Conservation (phyloP, 1,140 invertebrate genomes). For the Formica exsecta region DNA sequence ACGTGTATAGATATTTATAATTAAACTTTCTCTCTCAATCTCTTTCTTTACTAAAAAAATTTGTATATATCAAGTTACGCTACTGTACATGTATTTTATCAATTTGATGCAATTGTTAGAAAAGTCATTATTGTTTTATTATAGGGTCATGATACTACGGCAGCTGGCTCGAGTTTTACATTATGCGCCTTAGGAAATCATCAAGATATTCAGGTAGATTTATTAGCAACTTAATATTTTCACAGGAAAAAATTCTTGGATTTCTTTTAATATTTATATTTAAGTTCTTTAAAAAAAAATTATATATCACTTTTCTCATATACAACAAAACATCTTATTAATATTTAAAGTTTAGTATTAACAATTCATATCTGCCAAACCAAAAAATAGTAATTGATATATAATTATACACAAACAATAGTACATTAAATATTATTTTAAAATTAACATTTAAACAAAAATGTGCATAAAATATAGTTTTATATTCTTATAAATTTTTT, state of each 20-base stretch:
- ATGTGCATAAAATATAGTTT: too few relatives aligned
- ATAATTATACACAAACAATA: too few relatives aligned
- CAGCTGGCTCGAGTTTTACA: conserved; percentile 92
- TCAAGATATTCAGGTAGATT: conserved; percentile 87
- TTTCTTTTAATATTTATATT: not conserved
- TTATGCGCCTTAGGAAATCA: conserved; percentile 92
- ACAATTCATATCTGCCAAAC: too few relatives aligned
- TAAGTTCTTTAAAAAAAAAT: too few relatives aligned
- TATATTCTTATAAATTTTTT: too few relatives aligned
- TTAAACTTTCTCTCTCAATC: not conserved
- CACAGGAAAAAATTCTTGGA: not conserved
- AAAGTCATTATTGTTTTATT: conserved; percentile 45
- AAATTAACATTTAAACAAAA: too few relatives aligned
- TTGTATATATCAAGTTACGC: not conserved
- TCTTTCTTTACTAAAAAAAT: not conserved
- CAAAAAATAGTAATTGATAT: too few relatives aligned
- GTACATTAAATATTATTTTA: too few relatives aligned
- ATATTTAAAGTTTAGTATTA: too few relatives aligned
- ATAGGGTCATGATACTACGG: conserved; percentile 96
- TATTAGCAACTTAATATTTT: not conserved
- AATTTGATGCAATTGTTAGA: not conserved
- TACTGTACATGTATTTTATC: not conserved
- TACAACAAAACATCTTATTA: too few relatives aligned
- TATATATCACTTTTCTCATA: too few relatives aligned
- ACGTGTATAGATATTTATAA: not conserved